Percentiles rank a stretch among this genome's conserved stretches.
Conservation (phyloP, 2,113 vertebrate genomes). For the Steatornis caripensis region DNA sequence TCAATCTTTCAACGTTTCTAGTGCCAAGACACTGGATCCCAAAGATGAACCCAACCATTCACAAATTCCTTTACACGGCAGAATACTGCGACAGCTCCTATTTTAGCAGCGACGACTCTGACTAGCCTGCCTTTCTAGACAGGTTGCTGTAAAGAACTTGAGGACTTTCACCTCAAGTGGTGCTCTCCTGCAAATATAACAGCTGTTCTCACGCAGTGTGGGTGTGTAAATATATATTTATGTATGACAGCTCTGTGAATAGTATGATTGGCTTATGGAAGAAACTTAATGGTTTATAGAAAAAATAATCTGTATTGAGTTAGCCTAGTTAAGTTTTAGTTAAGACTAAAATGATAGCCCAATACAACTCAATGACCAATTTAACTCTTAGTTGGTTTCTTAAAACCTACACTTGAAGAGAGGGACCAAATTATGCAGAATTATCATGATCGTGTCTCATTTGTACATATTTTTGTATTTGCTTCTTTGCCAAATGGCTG, state of each 20-base stretch:
- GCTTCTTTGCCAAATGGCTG: neutral
- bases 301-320: neutral
- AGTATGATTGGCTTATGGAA: neutral
- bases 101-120: constrained; percentile 95
- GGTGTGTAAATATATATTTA: constrained; percentile 45
- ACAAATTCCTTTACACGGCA: constrained; percentile 90
- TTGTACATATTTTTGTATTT: constrained; percentile 24
- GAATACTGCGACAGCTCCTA: constrained; percentile 95
- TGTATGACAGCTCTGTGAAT: neutral
- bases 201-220: neutral
- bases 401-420: neutral
- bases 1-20: constrained; percentile 93
- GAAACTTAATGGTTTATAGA: neutral
- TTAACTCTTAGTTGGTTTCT: neutral
- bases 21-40: constrained; percentile 93
- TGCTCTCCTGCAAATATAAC: neutral
- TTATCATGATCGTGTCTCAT: neutral
- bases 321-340: neutral
- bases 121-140: constrained; percentile 60
- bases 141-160: neutral
- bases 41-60: constrained; percentile 86
- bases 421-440: neutral
- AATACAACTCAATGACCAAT: neutral
- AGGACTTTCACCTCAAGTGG: neutral
- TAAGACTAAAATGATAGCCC: neutral